Conservation (phyloP, 2,113 vertebrate genomes). For the Psettodes erumei region DNA sequence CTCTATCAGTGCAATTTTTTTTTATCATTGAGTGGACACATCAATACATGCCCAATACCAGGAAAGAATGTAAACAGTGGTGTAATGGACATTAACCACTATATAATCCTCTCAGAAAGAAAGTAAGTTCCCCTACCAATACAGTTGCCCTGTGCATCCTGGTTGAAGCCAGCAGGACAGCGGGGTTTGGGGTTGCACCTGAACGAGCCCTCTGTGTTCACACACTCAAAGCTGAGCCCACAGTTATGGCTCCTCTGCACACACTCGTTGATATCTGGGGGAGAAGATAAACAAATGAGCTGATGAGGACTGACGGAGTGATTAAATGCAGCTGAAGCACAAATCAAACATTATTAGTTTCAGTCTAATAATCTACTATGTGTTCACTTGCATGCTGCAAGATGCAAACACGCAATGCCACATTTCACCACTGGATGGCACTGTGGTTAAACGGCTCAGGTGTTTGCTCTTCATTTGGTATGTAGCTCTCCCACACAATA, state of each 20-base stretch:
- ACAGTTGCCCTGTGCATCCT: conserved; percentile 86
- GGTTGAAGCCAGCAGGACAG: conserved; percentile 88
- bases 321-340: background rate
- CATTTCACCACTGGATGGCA: conserved; percentile 73
- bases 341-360: conserved; percentile 11
- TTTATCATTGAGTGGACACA: background rate
- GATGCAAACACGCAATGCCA: background rate
- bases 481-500: background rate
- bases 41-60: background rate
- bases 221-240: conserved; percentile 83
- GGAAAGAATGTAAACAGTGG: background rate
- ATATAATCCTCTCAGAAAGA: background rate
- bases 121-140: conserved; percentile 80
- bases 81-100: background rate
- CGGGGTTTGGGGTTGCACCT: conserved; percentile 85
- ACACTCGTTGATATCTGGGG: conserved; percentile 91
- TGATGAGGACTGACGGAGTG: background rate
- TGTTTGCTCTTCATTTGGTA: background rate
- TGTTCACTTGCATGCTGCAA: background rate
- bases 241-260: conserved; percentile 84
- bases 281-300: background rate
- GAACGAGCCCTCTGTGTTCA: conserved; percentile 91
- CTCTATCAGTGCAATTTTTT: background rate
- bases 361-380: background rate
- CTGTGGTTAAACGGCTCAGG: conserved; percentile 61